Percentiles rank a stretch among this genome's conserved stretches.
Conservation (phyloP, 2,888 invertebrate species). For the Electrophaes corylata region DNA sequence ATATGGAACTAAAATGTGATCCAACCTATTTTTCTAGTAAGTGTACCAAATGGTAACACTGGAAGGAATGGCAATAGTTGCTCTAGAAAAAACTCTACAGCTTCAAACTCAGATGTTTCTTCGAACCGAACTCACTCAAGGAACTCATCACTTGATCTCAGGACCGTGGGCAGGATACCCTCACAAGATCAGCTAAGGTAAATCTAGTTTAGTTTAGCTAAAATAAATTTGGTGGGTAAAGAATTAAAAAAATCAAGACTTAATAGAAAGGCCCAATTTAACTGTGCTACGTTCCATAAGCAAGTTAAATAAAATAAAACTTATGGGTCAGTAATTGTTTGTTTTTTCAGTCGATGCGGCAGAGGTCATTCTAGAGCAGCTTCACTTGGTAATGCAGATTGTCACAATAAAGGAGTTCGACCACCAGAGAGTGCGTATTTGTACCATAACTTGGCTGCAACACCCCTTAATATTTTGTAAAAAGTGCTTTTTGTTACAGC, state of each 20-base stretch:
- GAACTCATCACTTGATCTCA: slow-evolving; percentile 92
- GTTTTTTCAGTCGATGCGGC: slow-evolving; percentile 71
- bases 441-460: slow-evolving; percentile 4
- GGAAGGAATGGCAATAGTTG: slow-evolving; percentile 63
- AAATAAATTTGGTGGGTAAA: background rate
- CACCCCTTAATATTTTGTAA: slow-evolving; percentile 24
- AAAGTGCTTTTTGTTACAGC: slow-evolving; percentile 68
- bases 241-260: too few relatives aligned
- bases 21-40: slow-evolving; percentile 53
- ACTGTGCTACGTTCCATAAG: too few relatives aligned
- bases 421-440: slow-evolving; percentile 71
- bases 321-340: too few relatives aligned
- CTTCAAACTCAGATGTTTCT: slow-evolving; percentile 68
- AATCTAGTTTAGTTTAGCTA: background rate
- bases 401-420: slow-evolving; percentile 73
- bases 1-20: background rate
- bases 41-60: slow-evolving; percentile 54
- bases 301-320: too few relatives aligned
- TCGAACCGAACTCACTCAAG: slow-evolving; percentile 86
- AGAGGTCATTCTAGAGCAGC: slow-evolving; percentile 92
- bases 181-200: slow-evolving; percentile 80
- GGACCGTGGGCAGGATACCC: slow-evolving; percentile 81
- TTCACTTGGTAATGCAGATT: slow-evolving; percentile 86
- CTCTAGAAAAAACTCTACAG: slow-evolving; percentile 74
- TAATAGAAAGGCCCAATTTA: too few relatives aligned